Base-by-base conservation (phyloP, 2,113 vertebrate genomes). In the Peromyscus maniculatus region DNA sequence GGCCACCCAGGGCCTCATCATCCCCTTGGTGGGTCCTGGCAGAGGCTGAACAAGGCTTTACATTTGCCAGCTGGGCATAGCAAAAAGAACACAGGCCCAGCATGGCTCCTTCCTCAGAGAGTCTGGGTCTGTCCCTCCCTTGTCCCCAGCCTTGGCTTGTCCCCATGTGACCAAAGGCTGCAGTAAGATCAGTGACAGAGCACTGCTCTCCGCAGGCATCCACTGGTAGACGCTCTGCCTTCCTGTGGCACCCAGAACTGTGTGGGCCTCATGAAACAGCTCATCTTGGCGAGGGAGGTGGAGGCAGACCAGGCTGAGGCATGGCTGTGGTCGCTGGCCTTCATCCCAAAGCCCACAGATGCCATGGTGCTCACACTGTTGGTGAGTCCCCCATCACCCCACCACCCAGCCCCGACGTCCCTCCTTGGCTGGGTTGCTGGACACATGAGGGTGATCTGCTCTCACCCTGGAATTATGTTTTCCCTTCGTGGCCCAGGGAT, bases 241-340 rank as follows among this genome's bases (percentile, higher is more conserved):
- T 98, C 98, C 11, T 99, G 99, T 97, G 99, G 99, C 82, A 99
- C 99, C 8, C 99, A 99, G 97, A 98, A 98, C 33, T 99, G 99
- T 84, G 95, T 99, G 86, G 8, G 98, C 13, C 98, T 99, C 75
- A 98, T 99, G 98, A 98, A 97, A 66, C 99, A 99, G 78, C 98
- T 99, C 16, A 98, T 99, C 80, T 59, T 77, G 91, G 98, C 97
- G 0, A 96, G 96, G 89, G 99, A 99, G 97, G 83, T 99, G 6
- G 99, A 99, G 46, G 98, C 98, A 17, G 99, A 99, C 1, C 98
- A 98, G 97, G 84, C 93, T 21, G 97, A 98, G 8, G 96, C 98
- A 28, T 99, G 99, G 94, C 99, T 99, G 39, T 98, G 98, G 98
- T 98, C 98, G 0, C 94, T 99, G 67, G 80, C 99, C 64, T 99